Percentiles rank a stretch among this genome's conserved stretches.
These are phyloP conservation scores for Parambassis ranga DNA, from an alignment of 2,797 vertebrate species.

Conservation along the genomic window DNA sequence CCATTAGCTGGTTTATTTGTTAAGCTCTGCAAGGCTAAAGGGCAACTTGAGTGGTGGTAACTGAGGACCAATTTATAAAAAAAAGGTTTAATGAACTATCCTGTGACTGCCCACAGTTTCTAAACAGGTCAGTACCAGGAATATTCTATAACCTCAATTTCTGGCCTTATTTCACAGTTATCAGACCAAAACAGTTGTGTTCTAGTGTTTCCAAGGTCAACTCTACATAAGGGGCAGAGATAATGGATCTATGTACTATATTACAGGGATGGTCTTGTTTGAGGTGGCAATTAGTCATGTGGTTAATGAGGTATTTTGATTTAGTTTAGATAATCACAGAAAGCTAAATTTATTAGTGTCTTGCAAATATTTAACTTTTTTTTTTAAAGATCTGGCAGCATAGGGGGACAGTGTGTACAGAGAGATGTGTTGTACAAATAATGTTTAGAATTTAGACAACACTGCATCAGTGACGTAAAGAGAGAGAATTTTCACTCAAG, in stretches of 20 bases:
- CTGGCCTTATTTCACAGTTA: conserved; percentile 5
- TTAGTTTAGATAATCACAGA: too few relatives aligned
- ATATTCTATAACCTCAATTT: conserved; percentile 2
- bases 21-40: conserved; percentile 3
- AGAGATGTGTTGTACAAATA: too few relatives aligned
- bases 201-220: neutral
- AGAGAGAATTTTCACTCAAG: neutral
- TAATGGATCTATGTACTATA: too few relatives aligned
- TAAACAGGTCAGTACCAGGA: conserved; percentile 7
- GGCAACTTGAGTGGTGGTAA: neutral
- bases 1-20: conserved; percentile 6
- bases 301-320: too few relatives aligned
- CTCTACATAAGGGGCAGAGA: too few relatives aligned
- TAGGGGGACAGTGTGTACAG: too few relatives aligned
- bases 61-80: neutral
- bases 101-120: conserved; percentile 3
- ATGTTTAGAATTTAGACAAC: too few relatives aligned
- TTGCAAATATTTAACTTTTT: too few relatives aligned
- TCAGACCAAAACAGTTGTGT: neutral
- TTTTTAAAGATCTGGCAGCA: too few relatives aligned
- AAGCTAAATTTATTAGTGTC: too few relatives aligned
- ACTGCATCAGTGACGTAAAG: neutral
- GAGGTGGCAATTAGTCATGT: too few relatives aligned
- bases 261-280: too few relatives aligned
- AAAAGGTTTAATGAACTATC: neutral